Percentiles rank a stretch among this genome's conserved stretches.
Conservation (phyloP, 2,888 invertebrate species). For the Syritta pipiens region DNA sequence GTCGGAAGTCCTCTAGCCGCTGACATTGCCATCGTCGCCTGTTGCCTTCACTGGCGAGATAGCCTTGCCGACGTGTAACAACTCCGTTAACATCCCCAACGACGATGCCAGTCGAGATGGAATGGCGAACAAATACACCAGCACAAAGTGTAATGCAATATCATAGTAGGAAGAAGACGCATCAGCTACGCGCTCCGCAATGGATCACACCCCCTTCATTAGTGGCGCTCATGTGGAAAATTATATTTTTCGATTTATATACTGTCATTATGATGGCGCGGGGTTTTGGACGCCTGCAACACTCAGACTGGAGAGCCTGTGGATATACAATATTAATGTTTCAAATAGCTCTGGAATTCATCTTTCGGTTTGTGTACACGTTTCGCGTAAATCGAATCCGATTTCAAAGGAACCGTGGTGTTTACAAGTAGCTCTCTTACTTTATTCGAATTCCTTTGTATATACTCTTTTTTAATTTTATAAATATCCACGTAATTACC, state of each 20-base stretch:
- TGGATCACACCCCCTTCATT: constrained; percentile 62
- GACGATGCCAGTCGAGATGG: constrained; percentile 29
- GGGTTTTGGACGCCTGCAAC: constrained; percentile 1
- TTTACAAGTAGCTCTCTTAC: constrained; percentile 44
- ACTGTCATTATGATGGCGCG: constrained; percentile 61
- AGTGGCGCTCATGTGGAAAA: constrained; percentile 66
- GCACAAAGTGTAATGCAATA: constrained; percentile 61
- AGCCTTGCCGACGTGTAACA: constrained; percentile 13
- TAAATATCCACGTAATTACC: constrained; percentile 45
- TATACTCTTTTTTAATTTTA: constrained; percentile 35
- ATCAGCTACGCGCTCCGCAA: constrained; percentile 33
- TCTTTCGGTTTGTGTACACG: constrained; percentile 47
- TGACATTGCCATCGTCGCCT: neutral
- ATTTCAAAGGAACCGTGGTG: constrained; percentile 66
- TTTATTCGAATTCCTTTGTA: constrained; percentile 32
- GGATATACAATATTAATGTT: constrained; percentile 54
- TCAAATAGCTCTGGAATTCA: constrained; percentile 48
- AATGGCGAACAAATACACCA: too few species aligned
- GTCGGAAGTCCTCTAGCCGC: too few species aligned
- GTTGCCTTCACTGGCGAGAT: constrained; percentile 27
- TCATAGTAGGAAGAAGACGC: constrained; percentile 51
- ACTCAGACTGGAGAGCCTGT: constrained; percentile 16
- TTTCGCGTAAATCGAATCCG: constrained; percentile 58
- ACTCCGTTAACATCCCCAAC: constrained; percentile 20
- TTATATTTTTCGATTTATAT: constrained; percentile 70